A percentile compares a stretch with the other conserved stretches of the same genome.
phyloP scores from a whole-genome alignment of 2,113 vertebrate genomes.

The Carassius gibelio region DNA sequence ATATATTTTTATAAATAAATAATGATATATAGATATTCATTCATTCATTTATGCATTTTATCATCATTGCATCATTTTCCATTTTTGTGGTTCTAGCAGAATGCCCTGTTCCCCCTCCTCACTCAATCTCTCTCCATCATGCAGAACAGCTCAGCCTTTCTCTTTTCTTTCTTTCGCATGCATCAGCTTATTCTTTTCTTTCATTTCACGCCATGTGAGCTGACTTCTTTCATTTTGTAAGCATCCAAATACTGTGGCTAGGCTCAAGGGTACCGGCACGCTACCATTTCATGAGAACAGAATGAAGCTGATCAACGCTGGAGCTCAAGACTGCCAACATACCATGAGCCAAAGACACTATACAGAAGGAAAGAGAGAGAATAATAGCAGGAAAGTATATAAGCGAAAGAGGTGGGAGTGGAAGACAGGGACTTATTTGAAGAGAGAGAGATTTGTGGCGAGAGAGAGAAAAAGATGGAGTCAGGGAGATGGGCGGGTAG shows the following conservation, averaged over 20 bases:
- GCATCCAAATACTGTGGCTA: constrained; percentile 48
- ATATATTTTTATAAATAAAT: too few species aligned
- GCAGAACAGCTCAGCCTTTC: constrained; percentile 54
- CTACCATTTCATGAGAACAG: constrained; percentile 24
- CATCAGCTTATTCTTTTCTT: constrained; percentile 62
- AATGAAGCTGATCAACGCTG: constrained; percentile 48
- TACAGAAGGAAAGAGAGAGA: constrained; percentile 11
- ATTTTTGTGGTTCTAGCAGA: constrained; percentile 11
- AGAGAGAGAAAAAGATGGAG: constrained; percentile 7
- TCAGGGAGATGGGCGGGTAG: constrained; percentile 26
- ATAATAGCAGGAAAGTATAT: not conserved
- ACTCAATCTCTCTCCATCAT: constrained; percentile 38
- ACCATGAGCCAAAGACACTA: constrained; percentile 40
- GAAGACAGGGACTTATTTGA: constrained; percentile 23
- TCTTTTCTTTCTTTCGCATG: constrained; percentile 45
- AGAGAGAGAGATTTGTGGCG: not conserved
- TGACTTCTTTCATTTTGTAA: constrained; percentile 49
- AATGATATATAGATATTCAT: too few species aligned
- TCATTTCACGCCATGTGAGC: constrained; percentile 57
- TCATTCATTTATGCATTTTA: not conserved
- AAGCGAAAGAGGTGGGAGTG: constrained; percentile 17
- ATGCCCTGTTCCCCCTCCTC: not conserved
- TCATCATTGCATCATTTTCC: constrained; percentile 4
- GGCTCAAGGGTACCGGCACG: constrained; percentile 37
- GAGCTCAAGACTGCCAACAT: constrained; percentile 46